Base-by-base conservation (phyloP, 2,797 vertebrate genomes). In the Phrynocephalus vlangalii region DNA sequence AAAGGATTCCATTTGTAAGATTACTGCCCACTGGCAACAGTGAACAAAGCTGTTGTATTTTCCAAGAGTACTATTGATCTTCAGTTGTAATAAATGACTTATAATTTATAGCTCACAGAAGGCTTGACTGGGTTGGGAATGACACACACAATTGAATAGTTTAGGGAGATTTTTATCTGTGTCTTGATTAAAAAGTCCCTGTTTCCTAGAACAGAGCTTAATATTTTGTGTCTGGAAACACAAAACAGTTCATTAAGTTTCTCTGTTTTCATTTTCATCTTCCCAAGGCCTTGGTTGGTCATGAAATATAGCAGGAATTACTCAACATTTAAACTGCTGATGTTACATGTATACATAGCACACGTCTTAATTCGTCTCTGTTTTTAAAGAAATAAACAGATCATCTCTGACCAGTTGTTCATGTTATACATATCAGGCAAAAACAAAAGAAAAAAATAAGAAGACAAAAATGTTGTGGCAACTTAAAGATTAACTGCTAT, bases 331-430 rank as follows among this genome's bases (percentile, higher is more conserved):
- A 70, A 83, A 70, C 73, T 56, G 52, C 28, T 11, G 50, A 44
- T 44, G 30, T 16, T 52, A 16, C 44, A 24, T 78, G 30, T 26
- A 16, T n/a, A 28, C 33, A 79, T 70, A 13, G 22, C 15, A 3
- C 38, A 26, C 60, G 60, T 83, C 73, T 60, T 87, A 87, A 83
- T 86, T 80, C 66, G 28, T 15, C n/a, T 71, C 30, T n/a, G 73
- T 26, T 50, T 71, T 63, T n/a, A 7, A 88, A 75, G 60, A 33
- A 77, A 70, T 60, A 83, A 83, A 87, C 68, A 78, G 18, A 26
- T 20, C 8, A n/a, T 71, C 50, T 83, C 44, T 82, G 70, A 75
- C 56, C 52, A 81, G 78, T 70, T 86, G 70, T 30, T 28, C 70
- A 66, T 86, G 77, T 71, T 68, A 66, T 56, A 56, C 10, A 56